Evolutionary conservation across 92 coral and sea anemone species (phyloP).

Genomic region (Epizoanthus scotinus): DNA sequence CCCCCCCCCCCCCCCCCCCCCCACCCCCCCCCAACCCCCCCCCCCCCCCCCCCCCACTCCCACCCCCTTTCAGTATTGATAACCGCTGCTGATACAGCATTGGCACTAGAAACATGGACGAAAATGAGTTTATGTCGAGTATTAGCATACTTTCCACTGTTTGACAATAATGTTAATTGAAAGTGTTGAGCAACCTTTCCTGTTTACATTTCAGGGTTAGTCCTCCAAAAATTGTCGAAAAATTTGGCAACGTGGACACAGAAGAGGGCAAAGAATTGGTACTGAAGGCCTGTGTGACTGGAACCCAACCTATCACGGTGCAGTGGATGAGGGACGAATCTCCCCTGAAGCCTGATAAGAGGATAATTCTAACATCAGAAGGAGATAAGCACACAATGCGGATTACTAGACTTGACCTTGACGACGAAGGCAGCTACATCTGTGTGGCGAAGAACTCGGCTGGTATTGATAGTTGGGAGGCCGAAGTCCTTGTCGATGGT

Average conservation of each 20-base stretch:
- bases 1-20: too few species aligned
- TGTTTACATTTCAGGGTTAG: conserved; percentile 31
- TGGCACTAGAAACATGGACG: too few species aligned
- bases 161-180: neutral
- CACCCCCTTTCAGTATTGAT: too few species aligned
- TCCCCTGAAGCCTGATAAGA: conserved; percentile 51
- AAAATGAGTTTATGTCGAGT: too few species aligned
- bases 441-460: conserved; percentile 83
- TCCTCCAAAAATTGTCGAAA: conserved; percentile 75
- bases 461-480: conserved; percentile 76
- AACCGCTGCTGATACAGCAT: too few species aligned
- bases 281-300: conserved; percentile 58
- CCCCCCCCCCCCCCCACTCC: too few species aligned
- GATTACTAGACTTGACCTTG: conserved; percentile 60
- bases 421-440: conserved; percentile 78
- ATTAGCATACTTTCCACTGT: neutral
- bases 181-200: neutral
- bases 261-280: conserved; percentile 70
- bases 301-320: conserved; percentile 64
- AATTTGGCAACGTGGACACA: conserved; percentile 65
- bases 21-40: too few species aligned
- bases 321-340: conserved; percentile 78
- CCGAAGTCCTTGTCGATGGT: conserved; percentile 85
- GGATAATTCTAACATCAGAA: conserved; percentile 51
- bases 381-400: conserved; percentile 62